These are phyloP conservation scores for Pseudolycoriella hygida DNA, from an alignment of 2,888 invertebrate species.

Conservation along the genomic window DNA sequence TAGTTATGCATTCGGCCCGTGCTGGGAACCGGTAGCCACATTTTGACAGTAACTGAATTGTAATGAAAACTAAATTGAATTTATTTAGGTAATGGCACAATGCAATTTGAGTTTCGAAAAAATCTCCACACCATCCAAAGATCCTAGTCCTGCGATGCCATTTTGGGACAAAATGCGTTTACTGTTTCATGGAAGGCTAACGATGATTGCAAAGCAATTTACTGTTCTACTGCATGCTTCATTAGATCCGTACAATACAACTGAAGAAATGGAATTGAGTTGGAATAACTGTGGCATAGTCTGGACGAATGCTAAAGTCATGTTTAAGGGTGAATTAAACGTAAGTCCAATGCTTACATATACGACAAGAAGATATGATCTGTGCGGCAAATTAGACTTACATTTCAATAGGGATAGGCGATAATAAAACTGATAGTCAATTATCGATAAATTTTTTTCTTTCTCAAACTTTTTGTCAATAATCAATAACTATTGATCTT, in stretches of 20 bases:
- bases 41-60: not conserved
- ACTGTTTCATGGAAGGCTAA: slow-evolving; percentile 80
- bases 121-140: slow-evolving; percentile 68
- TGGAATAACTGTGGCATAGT: slow-evolving; percentile 89
- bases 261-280: slow-evolving; percentile 95
- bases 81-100: slow-evolving; percentile 21
- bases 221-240: slow-evolving; percentile 90
- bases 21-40: slow-evolving; percentile 91
- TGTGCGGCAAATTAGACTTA: too few relatives aligned
- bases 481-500: too few relatives aligned
- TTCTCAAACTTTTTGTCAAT: too few relatives aligned
- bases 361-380: too few relatives aligned
- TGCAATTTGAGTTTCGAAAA: slow-evolving; percentile 58
- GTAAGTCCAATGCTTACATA: slow-evolving; percentile 39
- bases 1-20: slow-evolving; percentile 92
- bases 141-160: slow-evolving; percentile 83
- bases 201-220: slow-evolving; percentile 70
- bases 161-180: slow-evolving; percentile 97
- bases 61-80: not conserved
- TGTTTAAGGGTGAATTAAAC: slow-evolving; percentile 84
- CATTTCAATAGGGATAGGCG: too few relatives aligned
- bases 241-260: slow-evolving; percentile 94
- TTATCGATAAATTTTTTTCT: too few relatives aligned
- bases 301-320: slow-evolving; percentile 87
- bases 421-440: too few relatives aligned